Evolutionary conservation across 2,888 invertebrate genomes (phyloP), one percentile per base, ranked within the genome.

Genomic region (Calameuta idolon): DNA sequence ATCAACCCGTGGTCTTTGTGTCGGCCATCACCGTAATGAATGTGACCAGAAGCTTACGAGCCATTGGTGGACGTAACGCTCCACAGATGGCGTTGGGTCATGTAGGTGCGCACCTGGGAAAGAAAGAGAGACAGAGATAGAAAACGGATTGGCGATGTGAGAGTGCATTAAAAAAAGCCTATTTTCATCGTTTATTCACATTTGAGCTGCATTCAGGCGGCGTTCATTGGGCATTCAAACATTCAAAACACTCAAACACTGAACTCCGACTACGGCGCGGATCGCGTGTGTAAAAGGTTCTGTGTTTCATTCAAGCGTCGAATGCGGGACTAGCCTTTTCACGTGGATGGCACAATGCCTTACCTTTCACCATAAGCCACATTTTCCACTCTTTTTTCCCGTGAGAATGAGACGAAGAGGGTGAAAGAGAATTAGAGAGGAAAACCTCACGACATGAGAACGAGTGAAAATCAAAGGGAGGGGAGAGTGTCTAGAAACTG

Each of bases 1-100:
- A 55, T 55, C 55, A 55, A 9, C 55, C 9, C 55, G 55, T 1
- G 82, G 79, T 81, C 81, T 83, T 81, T 77, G 71, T 80, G 83
- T 82, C 81, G 79, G 83, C 84, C 86, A 86, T 89, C 88, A 88
- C 83, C 83, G 80, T 89, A 88, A 89, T 89, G 86, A 87, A 86
- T 82, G 79, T 73, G 35, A 31, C 34, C 34, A 55, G 23, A 55
- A 55, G 55, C 55, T 55, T 23, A 15, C 55, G 23, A 55, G 23
- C 55, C 23, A 23, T 23, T 55, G 55, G 55, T 15, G 55, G 23
- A 55, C 2, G 23, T 55, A 55, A 55, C 15, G 23, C 23, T 55
- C 23, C 55, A 55, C 23, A 55, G 55, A 15, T 55, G 55, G 23
- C 23, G 55, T 55, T 55, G 55, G 55, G 15, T 55, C 23, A 2